These are phyloP conservation scores for Drosophila fuyamai DNA, from an alignment of 1,140 invertebrate genomes.

Conservation along the genomic window DNA sequence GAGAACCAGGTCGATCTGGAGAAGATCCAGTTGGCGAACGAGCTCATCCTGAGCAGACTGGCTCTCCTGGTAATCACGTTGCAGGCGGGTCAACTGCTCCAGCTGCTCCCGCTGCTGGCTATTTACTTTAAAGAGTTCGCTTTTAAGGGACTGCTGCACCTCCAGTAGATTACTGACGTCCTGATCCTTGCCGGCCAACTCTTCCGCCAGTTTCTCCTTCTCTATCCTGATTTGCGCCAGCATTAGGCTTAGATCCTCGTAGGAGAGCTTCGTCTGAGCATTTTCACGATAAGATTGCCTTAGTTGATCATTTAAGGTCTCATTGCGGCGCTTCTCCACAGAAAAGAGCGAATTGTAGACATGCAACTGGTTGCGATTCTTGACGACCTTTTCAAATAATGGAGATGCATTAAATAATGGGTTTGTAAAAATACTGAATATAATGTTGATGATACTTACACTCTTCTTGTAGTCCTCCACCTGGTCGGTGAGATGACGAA, in stretches of 20 bases:
- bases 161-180: constrained; percentile 55
- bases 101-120: constrained; percentile 43
- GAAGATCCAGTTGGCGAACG: constrained; percentile 9
- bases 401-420: not conserved
- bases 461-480: constrained; percentile 57
- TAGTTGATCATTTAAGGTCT: constrained; percentile 62
- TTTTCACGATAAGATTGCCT: constrained; percentile 60
- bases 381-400: constrained; percentile 42
- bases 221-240: constrained; percentile 34
- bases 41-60: constrained; percentile 48
- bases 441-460: constrained; percentile 39
- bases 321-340: constrained; percentile 74
- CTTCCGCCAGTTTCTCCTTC: constrained; percentile 30
- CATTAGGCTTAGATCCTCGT: constrained; percentile 56
- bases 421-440: not conserved
- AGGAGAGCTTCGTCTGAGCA: constrained; percentile 58
- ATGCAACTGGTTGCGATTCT: constrained; percentile 76
- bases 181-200: constrained; percentile 38
- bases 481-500: constrained; percentile 61
- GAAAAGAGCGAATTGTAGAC: constrained; percentile 70
- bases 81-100: constrained; percentile 37
- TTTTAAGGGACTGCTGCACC: constrained; percentile 35
- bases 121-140: constrained; percentile 52
- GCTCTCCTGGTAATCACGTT: constrained; percentile 46
- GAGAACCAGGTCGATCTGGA: constrained; percentile 15